Evolutionary conservation across 2,113 vertebrate genomes (phyloP).

Genomic region (Coryphaenoides rupestris): DNA sequence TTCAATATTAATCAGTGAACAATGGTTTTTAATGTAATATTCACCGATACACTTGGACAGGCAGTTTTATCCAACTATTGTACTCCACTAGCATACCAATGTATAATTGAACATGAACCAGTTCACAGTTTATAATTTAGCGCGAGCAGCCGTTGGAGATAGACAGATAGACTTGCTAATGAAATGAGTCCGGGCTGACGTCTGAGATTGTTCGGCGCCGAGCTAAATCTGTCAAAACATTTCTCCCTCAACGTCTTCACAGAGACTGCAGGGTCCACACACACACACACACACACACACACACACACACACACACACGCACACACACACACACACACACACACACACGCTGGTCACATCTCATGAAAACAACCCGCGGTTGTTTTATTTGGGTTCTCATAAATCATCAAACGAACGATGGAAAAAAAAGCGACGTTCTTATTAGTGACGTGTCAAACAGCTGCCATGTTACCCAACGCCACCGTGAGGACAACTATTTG

Average conservation of each 20-base stretch:
- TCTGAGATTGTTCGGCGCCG: conserved; percentile 54
- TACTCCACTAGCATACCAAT: too few species aligned
- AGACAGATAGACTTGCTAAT: conserved; percentile 7
- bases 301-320: neutral
- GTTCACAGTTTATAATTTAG: too few species aligned
- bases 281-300: conserved; percentile 18
- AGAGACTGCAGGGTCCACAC: conserved; percentile 24
- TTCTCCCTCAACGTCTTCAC: conserved; percentile 50
- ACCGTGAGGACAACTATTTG: too few species aligned
- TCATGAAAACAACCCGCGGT: too few species aligned
- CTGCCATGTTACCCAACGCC: too few species aligned
- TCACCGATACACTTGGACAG: neutral
- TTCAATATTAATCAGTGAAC: neutral
- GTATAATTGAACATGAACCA: too few species aligned
- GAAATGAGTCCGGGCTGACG: conserved; percentile 51
- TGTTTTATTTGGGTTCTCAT: too few species aligned
- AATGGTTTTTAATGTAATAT: neutral
- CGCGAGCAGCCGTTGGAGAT: too few species aligned
- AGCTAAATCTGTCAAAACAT: conserved; percentile 69
- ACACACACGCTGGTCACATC: neutral
- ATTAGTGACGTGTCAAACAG: too few species aligned
- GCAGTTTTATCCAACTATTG: neutral
- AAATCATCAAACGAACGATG: too few species aligned
- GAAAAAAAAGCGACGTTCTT: too few species aligned
- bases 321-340: conserved; percentile 5